Evolutionary conservation across 2,113 vertebrate genomes (phyloP).

Genomic region (mouse (Mus musculus)): GRCm39 chr1:104491501-104492000

Average conservation of each 20-base stretch:
- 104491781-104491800: slow-evolving; percentile 6
- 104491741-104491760: neutral
- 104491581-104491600: no score
- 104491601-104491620: no score
- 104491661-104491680: no score
- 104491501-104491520: no score
- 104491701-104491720: no score
- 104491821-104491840: slow-evolving; percentile 50
- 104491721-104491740: no score
- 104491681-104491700: no score
- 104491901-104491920: slow-evolving; percentile 8
- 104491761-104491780: slow-evolving; percentile 32
- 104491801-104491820: slow-evolving; percentile 46
- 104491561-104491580: no score
- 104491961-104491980: neutral
- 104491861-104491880: slow-evolving; percentile 37
- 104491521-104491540: no score
- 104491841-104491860: slow-evolving; percentile 35
- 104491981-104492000: slow-evolving; percentile 39
- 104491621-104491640: no score
- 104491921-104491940: neutral
- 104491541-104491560: no score
- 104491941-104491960: neutral
- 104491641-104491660: no score
- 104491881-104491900: slow-evolving; percentile 13